Percentiles rank a stretch among this genome's conserved stretches.
Conservation (phyloP, 2,113 vertebrate genomes). For the Podiceps cristatus region DNA sequence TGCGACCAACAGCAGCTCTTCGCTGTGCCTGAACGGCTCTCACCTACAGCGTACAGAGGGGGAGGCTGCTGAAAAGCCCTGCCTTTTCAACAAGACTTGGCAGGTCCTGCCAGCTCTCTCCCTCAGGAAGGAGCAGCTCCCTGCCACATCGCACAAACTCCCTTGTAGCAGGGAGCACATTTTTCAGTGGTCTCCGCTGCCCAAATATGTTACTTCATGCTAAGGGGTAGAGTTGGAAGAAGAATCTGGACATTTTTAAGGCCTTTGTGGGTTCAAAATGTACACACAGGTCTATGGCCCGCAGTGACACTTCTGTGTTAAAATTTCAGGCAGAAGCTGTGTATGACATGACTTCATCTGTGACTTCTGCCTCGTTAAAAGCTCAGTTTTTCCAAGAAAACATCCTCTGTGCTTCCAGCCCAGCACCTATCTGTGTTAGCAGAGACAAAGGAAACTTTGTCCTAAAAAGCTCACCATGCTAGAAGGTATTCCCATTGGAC, state of each 20-base stretch:
- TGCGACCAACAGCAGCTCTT: neutral
- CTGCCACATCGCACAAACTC: neutral
- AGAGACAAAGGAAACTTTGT: neutral
- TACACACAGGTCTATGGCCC: neutral
- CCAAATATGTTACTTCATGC: neutral
- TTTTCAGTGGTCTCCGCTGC: neutral
- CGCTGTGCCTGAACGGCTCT: rapidly evolving
- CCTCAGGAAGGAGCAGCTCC: neutral
- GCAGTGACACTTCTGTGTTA: neutral
- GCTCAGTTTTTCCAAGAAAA: neutral
- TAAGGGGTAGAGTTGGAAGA: neutral
- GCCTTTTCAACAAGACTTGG: neutral
- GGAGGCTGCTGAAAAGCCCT: neutral
- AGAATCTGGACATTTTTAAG: neutral
- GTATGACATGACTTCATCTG: neutral
- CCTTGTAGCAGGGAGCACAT: neutral
- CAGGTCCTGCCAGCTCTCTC: neutral
- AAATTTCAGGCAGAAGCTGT: neutral
- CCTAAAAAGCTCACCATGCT: neutral
- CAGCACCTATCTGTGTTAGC: neutral
- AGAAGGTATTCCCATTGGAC: neutral
- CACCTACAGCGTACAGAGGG: rapidly evolving
- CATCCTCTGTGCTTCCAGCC: neutral
- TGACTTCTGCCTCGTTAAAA: neutral
- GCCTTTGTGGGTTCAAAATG: neutral